Base-by-base conservation (phyloP, 1,140 invertebrate species). In the Caenorhabditis tropicalis region DNA sequence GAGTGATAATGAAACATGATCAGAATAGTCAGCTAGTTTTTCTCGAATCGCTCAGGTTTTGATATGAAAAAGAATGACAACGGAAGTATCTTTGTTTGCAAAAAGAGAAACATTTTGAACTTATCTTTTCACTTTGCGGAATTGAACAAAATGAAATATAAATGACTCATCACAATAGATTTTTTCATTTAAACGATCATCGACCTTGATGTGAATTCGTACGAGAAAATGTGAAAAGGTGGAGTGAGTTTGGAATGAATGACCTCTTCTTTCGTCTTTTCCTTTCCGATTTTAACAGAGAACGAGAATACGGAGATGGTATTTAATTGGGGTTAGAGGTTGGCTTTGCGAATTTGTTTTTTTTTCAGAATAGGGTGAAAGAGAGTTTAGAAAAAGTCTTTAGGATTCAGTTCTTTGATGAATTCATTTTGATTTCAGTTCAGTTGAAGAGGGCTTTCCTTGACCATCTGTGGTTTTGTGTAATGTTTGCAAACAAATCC, bases 401-500 rank as follows among this genome's bases (percentile, higher is more conserved):
- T n/a, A n/a, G n/a, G n/a, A n/a, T n/a, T n/a, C n/a, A n/a, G n/a
- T n/a, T n/a, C n/a, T n/a, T n/a, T n/a, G n/a, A n/a, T n/a, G n/a
- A n/a, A n/a, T n/a, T n/a, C n/a, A n/a, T n/a, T n/a, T n/a, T n/a
- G n/a, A n/a, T n/a, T n/a, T n/a, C n/a, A n/a, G n/a, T n/a, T n/a
- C n/a, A n/a, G n/a, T n/a, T n/a, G 10, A 4, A 81, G 80, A 53
- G 24, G 56, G 51, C 15, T 58, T 65, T 79, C 19, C 29, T 27
- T 49, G 74, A 79, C 74, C 43, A 79, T 31, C 7, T 36, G 21
- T 4, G 58, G 43, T 6, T 29, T 65, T 36, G 16, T 33, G 29
- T 74, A 46, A 24, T 74, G 65, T 74, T 74, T 74, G 65, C 36
- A 19, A 43, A 43, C 33, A 39, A 24, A 74, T 74, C 65, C 65